Percentiles rank a stretch among this genome's conserved stretches.
Conservation (phyloP, 1,140 invertebrate species). For the Ditylenchus dipsaci region DNA sequence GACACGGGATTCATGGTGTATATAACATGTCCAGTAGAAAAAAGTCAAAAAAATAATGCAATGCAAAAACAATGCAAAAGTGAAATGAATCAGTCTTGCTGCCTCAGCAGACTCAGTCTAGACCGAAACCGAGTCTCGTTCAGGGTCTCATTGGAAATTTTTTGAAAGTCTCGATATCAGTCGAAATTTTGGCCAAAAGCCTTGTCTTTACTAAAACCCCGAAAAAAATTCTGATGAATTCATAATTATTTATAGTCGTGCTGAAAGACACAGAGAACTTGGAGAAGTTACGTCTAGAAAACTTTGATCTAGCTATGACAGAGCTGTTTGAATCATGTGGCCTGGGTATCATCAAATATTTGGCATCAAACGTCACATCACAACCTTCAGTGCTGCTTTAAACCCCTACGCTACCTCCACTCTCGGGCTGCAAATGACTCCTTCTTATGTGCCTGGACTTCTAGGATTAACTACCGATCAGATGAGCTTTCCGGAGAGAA, state of each 20-base stretch:
- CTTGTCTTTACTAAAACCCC: too few relatives aligned
- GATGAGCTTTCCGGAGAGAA: neutral
- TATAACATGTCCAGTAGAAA: too few relatives aligned
- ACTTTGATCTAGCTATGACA: constrained; percentile 33
- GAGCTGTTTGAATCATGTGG: constrained; percentile 39
- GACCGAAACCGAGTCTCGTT: too few relatives aligned
- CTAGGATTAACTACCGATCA: constrained; percentile 6
- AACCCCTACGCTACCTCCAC: neutral
- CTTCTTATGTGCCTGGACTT: constrained; percentile 9
- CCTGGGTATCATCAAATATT: constrained; percentile 6
- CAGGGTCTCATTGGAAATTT: too few relatives aligned
- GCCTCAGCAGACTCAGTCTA: too few relatives aligned
- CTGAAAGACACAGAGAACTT: constrained; percentile 3
- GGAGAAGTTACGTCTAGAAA: constrained; percentile 25
- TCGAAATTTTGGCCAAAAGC: too few relatives aligned
- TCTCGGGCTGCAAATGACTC: constrained; percentile 13
- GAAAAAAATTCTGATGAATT: too few relatives aligned
- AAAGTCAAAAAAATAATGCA: too few relatives aligned
- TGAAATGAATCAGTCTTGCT: too few relatives aligned
- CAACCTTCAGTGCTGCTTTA: neutral
- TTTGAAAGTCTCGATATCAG: too few relatives aligned
- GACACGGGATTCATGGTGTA: too few relatives aligned
- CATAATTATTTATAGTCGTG: neutral
- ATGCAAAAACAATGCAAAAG: too few relatives aligned
- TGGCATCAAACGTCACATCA: constrained; percentile 22